Base-by-base conservation (phyloP, 2,888 invertebrate genomes). In the Tachina grossa region DNA sequence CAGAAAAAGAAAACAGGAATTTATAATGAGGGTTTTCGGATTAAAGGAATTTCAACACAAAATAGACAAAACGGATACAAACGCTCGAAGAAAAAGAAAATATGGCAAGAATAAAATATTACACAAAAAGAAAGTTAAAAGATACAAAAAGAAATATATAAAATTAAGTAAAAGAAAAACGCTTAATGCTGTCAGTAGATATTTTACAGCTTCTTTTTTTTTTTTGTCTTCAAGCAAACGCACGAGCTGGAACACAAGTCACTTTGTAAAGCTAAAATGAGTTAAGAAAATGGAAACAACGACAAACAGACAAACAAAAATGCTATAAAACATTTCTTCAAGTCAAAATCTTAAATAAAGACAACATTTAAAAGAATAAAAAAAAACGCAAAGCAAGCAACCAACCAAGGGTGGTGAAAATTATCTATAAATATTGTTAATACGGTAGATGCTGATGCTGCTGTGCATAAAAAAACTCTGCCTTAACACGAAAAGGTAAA, bases 181-280 rank as follows among this genome's bases (percentile, higher is more conserved):
- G 61, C 80, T 83, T 85, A 85, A 83, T 61, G 79, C 85, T 85
- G 85, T 80, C 83, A 82, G 85, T 84, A 77, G 84, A 80, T 84
- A 75, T 84, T 84, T 84, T 84, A 84, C 76, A 80, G 66, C 43
- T 69, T 39, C n/a, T 51, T 74, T 16, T 69, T 61, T 41, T 43
- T 31, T 49, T n/a, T 31, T 43, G 31, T 22, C 14, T 43, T 71
- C 10, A 43, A 31, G 39, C 45, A 59, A 69, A 78, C 57, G 47
- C 59, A 69, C 41, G 41, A 77, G 14, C 55, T 45, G 55, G 49
- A 61, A 49, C 68, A 55, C 65, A 81, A 75, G 74, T 66, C 81
- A 75, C 19, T 68, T 75, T 31, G 16, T 39, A 16, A 69, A 75
- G 51, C 66, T 55, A 45, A n/a, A 83, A 66, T 72, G 74, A 81